phyloP scores from a whole-genome alignment of 1,140 invertebrate genomes.

The Phthorimaea operculella region DNA sequence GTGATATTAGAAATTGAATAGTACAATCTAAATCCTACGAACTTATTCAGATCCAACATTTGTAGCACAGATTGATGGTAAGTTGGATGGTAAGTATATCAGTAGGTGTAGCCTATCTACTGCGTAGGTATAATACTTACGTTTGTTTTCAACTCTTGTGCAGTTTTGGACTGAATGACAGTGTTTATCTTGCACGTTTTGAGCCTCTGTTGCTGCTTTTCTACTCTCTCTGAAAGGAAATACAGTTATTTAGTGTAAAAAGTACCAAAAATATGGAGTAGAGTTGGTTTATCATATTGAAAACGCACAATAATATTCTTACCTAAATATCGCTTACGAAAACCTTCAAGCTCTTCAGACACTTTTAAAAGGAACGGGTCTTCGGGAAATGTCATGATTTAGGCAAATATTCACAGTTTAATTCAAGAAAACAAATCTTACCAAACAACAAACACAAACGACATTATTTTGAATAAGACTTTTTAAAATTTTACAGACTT shows the following conservation, averaged over 20 bases:
- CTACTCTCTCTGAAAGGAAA: constrained; percentile 39
- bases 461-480: neutral
- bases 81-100: neutral
- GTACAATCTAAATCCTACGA: too few species aligned
- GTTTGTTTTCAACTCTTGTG: constrained; percentile 39
- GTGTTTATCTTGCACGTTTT: constrained; percentile 42
- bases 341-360: neutral
- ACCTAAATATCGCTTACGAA: neutral
- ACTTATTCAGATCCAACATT: too few species aligned
- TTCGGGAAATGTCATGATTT: neutral
- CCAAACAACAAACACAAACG: neutral
- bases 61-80: too few species aligned
- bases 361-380: neutral
- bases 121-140: constrained; percentile 23
- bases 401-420: neutral
- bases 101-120: neutral
- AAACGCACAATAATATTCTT: neutral
- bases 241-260: neutral
- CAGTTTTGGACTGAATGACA: constrained; percentile 38
- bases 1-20: neutral
- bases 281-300: neutral
- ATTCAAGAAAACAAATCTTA: neutral
- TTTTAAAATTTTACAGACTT: too few species aligned
- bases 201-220: constrained; percentile 34
- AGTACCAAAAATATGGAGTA: neutral